Evolutionary conservation across 1,140 invertebrate genomes (phyloP).

Genomic region (Pomacea maculata): DNA sequence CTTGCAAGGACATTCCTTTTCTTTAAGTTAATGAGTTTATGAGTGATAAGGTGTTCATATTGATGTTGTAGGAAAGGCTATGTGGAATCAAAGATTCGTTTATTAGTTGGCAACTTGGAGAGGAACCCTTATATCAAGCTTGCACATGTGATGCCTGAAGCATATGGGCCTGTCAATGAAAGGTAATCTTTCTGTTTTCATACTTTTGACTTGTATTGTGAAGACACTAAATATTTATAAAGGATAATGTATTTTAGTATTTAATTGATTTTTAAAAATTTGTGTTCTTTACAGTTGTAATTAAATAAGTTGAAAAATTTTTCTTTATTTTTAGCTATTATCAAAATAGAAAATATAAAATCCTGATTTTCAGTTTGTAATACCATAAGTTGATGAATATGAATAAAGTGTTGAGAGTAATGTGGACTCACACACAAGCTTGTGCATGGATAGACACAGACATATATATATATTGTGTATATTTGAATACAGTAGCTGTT

Average conservation of each 20-base stretch:
- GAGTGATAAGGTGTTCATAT: not conserved
- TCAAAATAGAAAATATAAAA: not conserved
- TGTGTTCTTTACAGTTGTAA: not conserved
- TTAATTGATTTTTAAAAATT: not conserved
- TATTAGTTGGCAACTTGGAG: slow-evolving; percentile 91
- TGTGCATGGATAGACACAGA: too few relatives aligned
- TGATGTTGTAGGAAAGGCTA: slow-evolving; percentile 75
- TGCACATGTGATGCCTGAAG: slow-evolving; percentile 94
- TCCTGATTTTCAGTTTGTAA: not conserved
- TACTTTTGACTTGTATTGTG: not conserved
- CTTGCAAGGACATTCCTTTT: too few relatives aligned
- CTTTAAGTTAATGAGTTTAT: too few relatives aligned
- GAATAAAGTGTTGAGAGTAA: too few relatives aligned
- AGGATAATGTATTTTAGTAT: not conserved
- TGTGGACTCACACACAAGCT: too few relatives aligned
- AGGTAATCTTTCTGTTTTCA: slow-evolving; percentile 37
- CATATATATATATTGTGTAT: too few relatives aligned
- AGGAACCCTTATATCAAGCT: slow-evolving; percentile 89
- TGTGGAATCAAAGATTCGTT: slow-evolving; percentile 95
- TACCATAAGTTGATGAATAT: too few relatives aligned
- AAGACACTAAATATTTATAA: not conserved
- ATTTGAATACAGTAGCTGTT: too few relatives aligned
- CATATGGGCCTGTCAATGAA: slow-evolving; percentile 71
- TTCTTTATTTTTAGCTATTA: not conserved
- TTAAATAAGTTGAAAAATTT: not conserved